Percentiles rank a stretch among this genome's conserved stretches.
Conservation (phyloP, 2,797 vertebrate species). For the Acanthurus leucopareius region DNA sequence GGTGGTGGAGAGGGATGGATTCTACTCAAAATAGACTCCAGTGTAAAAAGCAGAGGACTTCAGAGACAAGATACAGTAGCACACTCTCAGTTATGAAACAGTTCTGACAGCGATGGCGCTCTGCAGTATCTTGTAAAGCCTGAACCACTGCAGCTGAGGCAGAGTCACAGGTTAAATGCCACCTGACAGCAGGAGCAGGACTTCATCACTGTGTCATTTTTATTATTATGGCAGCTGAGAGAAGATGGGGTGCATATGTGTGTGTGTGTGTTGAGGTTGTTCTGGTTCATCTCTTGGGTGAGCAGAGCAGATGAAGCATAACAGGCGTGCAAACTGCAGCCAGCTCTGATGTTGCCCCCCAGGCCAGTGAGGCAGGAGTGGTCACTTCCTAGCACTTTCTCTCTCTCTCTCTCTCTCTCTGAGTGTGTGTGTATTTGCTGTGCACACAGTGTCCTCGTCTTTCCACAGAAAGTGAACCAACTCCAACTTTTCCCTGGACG, state of each 20-base stretch:
- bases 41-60: conserved; percentile 48
- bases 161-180: background rate
- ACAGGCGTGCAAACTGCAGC: conserved; percentile 39
- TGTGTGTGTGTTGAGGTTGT: conserved; percentile 2
- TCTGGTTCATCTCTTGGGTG: conserved; percentile 28
- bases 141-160: background rate
- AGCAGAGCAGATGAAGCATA: conserved; percentile 38
- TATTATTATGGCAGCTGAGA: background rate
- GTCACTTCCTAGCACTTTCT: conserved; percentile 28
- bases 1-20: conserved; percentile 69
- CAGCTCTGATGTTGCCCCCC: conserved; percentile 27
- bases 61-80: conserved; percentile 18
- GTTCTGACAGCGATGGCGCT: background rate
- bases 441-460: conserved; percentile 28
- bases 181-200: too few relatives aligned
- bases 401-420: background rate
- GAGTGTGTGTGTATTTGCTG: background rate
- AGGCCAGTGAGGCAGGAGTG: conserved; percentile 33
- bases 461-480: conserved; percentile 19
- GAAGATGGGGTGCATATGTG: background rate
- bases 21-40: conserved; percentile 78
- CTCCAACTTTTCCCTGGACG: conserved; percentile 61
- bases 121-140: conserved; percentile 10
- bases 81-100: conserved; percentile 33
- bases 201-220: too few relatives aligned